Conservation (phyloP, 2,797 vertebrate species). For the Platalea minor region DNA sequence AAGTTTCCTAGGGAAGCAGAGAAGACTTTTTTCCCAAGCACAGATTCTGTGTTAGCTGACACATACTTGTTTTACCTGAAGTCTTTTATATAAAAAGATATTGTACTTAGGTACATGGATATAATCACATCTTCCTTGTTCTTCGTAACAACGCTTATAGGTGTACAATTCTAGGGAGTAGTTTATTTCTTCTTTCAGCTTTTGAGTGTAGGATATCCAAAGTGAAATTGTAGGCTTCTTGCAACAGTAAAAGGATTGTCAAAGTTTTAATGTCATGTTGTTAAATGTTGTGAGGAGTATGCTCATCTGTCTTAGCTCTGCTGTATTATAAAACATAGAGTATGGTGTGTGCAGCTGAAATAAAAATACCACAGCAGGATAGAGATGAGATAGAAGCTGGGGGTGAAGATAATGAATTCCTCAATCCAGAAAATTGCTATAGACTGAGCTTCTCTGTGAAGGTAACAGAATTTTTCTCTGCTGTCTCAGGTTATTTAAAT, state of each 20-base stretch:
- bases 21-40: background rate
- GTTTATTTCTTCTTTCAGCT: background rate
- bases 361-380: background rate
- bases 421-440: background rate
- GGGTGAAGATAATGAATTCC: background rate
- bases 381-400: background rate
- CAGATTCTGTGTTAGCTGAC: background rate
- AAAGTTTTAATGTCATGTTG: background rate
- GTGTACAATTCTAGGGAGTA: background rate
- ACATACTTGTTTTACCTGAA: background rate
- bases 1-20: background rate
- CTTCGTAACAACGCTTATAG: background rate
- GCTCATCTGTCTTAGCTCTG: background rate
- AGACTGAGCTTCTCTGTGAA: background rate
- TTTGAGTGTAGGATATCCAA: background rate
- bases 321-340: background rate
- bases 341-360: background rate
- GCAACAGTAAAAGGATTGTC: background rate
- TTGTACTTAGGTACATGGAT: background rate
- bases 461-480: background rate
- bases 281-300: background rate
- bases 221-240: background rate
- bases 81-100: background rate
- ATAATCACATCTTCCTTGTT: background rate
- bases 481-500: background rate